Evolutionary conservation across 2,797 vertebrate species (phyloP), one percentile per base, ranked within the genome.

Genomic region (Merluccius polli): DNA sequence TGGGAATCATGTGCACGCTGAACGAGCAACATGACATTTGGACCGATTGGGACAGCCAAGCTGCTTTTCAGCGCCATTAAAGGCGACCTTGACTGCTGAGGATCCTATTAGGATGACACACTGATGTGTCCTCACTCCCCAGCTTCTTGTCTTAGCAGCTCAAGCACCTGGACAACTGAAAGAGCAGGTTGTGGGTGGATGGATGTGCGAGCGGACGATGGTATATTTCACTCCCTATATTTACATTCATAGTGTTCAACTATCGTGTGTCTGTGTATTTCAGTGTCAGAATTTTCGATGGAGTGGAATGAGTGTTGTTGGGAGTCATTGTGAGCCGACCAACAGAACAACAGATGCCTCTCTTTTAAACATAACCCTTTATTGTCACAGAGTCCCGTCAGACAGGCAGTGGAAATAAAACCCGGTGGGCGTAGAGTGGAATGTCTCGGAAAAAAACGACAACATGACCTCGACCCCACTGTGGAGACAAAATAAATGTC

Each of bases 261-360:
- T 36, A 36, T 36, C 36, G 36, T 1, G 44, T 48, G 18, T 48
- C 12, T 41, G 11, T 41, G 38, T 48, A 48, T 48, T 48, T 48
- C 44, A 48, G 52, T 59, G n/a, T 59, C 52, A 59, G 52, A 59
- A 59, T 24, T 59, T n/a, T 7, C 1, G 52, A 59, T 59, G 52
- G 1, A 59, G n/a, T 59, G 52, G 52, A 59, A 59, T 24, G 3
- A 59, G 21, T 24, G 21, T n/a, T 1, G 44, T 59, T 48, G 44
- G 41, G 13, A 52, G 18, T 24, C 52, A 59, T 59, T 2, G 44
- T 10, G n/a, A n/a, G 52, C 6, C 52, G 52, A n/a, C 24, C 21
- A 59, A 59, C 52, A 59, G 52, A 59, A n/a, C 59, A 27, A 65
- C 59, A 65, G n/a, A 65, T 27, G 59, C 59, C 59, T 27, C 59